Conservation (phyloP, 2,113 vertebrate species). For the Calypte anna region DNA sequence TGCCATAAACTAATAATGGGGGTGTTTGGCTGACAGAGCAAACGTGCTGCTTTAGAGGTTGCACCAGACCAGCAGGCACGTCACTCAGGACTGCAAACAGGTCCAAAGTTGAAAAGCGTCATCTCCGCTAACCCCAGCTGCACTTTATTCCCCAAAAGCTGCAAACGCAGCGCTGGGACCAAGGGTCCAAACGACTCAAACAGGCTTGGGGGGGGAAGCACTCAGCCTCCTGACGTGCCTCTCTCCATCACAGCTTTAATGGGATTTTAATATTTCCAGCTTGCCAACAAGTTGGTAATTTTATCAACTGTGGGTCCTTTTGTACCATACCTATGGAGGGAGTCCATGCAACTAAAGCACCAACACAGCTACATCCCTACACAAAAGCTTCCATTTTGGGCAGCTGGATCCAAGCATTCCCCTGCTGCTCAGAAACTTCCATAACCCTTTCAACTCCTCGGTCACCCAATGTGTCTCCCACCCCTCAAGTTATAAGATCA, state of each 20-base stretch:
- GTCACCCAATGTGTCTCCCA: neutral
- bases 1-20: neutral
- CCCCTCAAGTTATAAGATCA: rapidly evolving
- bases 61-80: rapidly evolving
- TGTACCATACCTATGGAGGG: rapidly evolving
- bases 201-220: neutral
- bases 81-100: neutral
- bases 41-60: neutral
- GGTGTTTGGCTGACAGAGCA: neutral
- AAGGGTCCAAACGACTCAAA: neutral
- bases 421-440: neutral
- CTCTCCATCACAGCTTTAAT: neutral
- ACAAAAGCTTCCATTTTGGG: rapidly evolving
- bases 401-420: rapidly evolving
- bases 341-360: neutral
- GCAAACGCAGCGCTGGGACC: neutral
- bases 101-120: slow-evolving; percentile 23
- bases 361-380: neutral
- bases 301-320: neutral
- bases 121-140: neutral
- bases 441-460: neutral
- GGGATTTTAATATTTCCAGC: neutral
- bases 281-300: neutral
- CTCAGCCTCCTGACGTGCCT: rapidly evolving
- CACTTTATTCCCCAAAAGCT: neutral